Evolutionary conservation across 1,140 invertebrate species (phyloP).

Genomic region (Vanessa tameamea): DNA sequence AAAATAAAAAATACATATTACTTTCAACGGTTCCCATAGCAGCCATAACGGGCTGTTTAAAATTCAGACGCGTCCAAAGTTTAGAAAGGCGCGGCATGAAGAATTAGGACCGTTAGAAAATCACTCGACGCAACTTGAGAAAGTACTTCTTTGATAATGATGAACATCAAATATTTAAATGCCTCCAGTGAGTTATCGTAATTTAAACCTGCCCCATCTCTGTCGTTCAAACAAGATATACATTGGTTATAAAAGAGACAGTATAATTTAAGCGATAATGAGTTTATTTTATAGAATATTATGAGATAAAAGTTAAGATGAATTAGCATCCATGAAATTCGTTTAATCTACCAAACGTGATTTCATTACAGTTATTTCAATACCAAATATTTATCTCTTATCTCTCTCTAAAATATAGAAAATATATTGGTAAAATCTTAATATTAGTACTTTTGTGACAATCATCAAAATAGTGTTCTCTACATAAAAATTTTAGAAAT

Average conservation of each 20-base stretch:
- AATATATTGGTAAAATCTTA: no score
- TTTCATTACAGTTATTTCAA: no score
- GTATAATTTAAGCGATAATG: not conserved
- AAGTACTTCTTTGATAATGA: not conserved
- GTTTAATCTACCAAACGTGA: no score
- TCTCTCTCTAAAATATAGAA: no score
- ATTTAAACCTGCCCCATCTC: not conserved
- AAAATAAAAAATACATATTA: no score
- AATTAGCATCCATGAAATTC: no score
- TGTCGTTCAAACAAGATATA: not conserved
- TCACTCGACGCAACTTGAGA: not conserved
- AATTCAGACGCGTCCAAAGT: slow-evolving; percentile 1
- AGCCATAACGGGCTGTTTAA: not conserved
- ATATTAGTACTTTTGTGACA: no score
- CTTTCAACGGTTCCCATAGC: not conserved
- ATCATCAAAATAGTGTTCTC: no score
- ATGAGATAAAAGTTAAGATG: no score
- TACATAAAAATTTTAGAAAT: no score
- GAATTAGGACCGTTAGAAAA: slow-evolving; percentile 1
- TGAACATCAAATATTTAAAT: not conserved
- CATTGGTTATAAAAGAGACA: not conserved
- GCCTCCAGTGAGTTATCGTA: not conserved
- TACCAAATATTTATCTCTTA: no score
- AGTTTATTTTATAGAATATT: not conserved
- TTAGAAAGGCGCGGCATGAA: not conserved